Evolutionary conservation across 2,888 invertebrate genomes (phyloP), one percentile per base, ranked within the genome.

Genomic region (Amblyjoppa proteus): DNA sequence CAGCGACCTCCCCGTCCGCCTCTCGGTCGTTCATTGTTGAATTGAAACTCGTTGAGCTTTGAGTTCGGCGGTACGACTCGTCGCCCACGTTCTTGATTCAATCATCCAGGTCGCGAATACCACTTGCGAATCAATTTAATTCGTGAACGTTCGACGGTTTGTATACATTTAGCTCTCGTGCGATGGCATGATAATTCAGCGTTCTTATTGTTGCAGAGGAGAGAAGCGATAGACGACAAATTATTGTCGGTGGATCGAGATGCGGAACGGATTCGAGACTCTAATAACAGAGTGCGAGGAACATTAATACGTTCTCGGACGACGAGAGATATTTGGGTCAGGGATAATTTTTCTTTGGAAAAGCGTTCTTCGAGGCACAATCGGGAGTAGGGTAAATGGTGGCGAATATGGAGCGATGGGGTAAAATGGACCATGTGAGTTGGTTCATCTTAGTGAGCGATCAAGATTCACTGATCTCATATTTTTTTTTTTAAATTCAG

Each of bases 141-240:
- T 77, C 66, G 51, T 38, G 53, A 68, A 77, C 77, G 77, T 68
- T 53, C 66, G 56, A 64, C 38, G 16, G 16, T 64, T 31, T 1
- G 20, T 6, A 5, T 53, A 20, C 4, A n/a, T 56, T 11, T 56
- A 25, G 7, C 53, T 68, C 9, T 41, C 38, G 68, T 41, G 76
- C 20, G 66, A 2, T 49, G 71, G 76, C 56, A 84, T 76, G 66
- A 56, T 76, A 84, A 84, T 76, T 64, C 61, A 20, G 74, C 74
- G 74, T 79, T 83, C 61, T 74, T 31, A 77, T 83, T 83, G 13
- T 70, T 56, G 74, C 56, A 56, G 56, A 73, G 13, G 51, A 45
- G 34, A 66, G 75, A 64, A 34, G 31, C 66, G 34, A 66, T 45
- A 38, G 38, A 41, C 34, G 53, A 53, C 34, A 53, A 66, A 51